Conservation (phyloP, 2,888 invertebrate species). For the Chamaedrilus cognettii region DNA sequence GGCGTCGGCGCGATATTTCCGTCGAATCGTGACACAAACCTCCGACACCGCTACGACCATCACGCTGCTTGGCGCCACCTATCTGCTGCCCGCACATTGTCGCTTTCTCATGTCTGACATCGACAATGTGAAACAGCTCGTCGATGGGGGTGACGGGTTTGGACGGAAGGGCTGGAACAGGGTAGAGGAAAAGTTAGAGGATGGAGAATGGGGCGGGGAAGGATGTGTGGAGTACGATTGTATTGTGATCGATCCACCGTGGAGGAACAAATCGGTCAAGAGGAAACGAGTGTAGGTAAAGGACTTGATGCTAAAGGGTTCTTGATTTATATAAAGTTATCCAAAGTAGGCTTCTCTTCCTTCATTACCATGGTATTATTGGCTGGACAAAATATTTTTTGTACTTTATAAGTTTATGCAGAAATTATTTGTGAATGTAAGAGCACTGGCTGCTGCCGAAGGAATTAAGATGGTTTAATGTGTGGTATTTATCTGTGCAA, state of each 20-base stretch:
- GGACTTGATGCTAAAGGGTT: neutral
- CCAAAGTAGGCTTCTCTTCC: neutral
- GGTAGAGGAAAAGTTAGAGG: too few species aligned
- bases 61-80: neutral
- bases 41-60: neutral
- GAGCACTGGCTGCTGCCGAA: too few species aligned
- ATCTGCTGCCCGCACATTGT: neutral
- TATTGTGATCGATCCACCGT: slow-evolving; percentile 90
- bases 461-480: too few species aligned
- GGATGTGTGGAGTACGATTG: slow-evolving; percentile 68
- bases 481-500: too few species aligned
- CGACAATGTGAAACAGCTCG: neutral
- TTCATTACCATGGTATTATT: neutral
- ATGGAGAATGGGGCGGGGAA: neutral
- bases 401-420: neutral
- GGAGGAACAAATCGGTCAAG: slow-evolving; percentile 93
- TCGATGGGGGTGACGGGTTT: neutral
- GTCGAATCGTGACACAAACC: neutral
- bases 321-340: slow-evolving; percentile 2
- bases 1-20: neutral
- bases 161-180: too few species aligned
- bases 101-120: slow-evolving; percentile 2
- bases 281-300: slow-evolving; percentile 63
- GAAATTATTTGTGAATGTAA: slow-evolving; percentile 11
- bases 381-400: neutral